A percentile compares a stretch with the other conserved stretches of the same genome.
Conservation (phyloP, 2,888 invertebrate species). For the Melanargia galathea region DNA sequence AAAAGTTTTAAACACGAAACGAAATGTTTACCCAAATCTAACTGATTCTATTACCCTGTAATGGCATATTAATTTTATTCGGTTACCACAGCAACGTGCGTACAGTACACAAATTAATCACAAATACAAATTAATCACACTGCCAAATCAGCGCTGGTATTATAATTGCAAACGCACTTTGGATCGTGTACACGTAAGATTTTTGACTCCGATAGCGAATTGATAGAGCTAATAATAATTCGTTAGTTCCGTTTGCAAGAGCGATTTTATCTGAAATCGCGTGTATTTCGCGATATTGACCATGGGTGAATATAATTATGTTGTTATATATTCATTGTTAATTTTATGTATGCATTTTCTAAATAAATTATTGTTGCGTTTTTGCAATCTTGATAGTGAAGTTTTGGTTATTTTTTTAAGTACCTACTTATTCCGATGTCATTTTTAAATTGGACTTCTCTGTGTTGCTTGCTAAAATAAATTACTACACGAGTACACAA, state of each 20-base stretch:
- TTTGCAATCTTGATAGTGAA: not conserved
- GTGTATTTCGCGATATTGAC: not conserved
- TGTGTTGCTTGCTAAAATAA: no score
- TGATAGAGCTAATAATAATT: not conserved
- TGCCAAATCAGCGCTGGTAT: constrained; percentile 29
- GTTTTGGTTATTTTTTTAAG: not conserved
- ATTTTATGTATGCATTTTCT: not conserved
- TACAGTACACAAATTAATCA: constrained; percentile 26
- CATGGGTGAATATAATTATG: not conserved
- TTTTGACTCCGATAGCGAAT: not conserved
- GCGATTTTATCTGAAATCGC: not conserved
- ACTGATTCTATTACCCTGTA: no score
- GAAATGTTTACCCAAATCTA: no score
- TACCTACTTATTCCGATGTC: no score
- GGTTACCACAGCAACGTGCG: constrained; percentile 26
- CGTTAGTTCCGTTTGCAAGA: not conserved
- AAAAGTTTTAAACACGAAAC: no score
- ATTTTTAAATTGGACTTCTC: no score
- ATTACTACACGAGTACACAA: no score
- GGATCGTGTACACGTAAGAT: constrained; percentile 12
- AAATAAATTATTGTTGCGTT: not conserved
- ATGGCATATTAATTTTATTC: not conserved
- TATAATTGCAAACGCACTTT: constrained; percentile 26
- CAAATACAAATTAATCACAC: constrained; percentile 22
- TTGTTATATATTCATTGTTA: no score